Base-by-base conservation (phyloP, 1,140 invertebrate genomes). In the Hesperophylax magnus region DNA sequence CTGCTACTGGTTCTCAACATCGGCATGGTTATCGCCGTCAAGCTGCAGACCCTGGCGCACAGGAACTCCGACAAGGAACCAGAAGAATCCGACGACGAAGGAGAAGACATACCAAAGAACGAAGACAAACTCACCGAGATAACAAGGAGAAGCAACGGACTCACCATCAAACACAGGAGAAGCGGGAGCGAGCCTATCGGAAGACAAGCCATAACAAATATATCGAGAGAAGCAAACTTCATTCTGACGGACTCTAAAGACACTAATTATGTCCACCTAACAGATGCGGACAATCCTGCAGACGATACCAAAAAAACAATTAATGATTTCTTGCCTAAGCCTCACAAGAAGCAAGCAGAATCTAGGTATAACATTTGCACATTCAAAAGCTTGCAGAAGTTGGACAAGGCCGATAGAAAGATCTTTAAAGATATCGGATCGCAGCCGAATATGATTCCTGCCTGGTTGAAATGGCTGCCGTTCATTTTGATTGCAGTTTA, bases 1-100 rank as follows among this genome's bases (percentile, higher is more conserved):
- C 91, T 93, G 77, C 88, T 93, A n/a, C 85, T 93, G 79, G 89
- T 94, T 77, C 84, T 94, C 67, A 94, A 94, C 85, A 85, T 92
- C 14, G 93, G 93, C 11, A 89, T 92, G 47, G 86, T 92, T 34
- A 85, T 92, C 1, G 92, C 93, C 2, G 86, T 91, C 0, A 87
- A 87, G 61, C 79, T 92, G 0, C 91, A 93, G 80, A 87, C 85
- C 67, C 88, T 86, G 83, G 86, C 89, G 61, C 85, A 81, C 22
- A 84, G 24, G 86, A 87, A 80, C 81, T 85, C 1, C 82, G 85
- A 88, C 39, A 81, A n/a, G 69, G 74, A 20, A 82, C 86, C 81
- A 69, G 77, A 83, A 17, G 78, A 81, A 18, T 83, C 2, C 39
- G 53, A 78, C 22, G 63, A 65, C 53, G 65, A 58, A 8, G 65